Conservation (phyloP, 2,113 vertebrate genomes). For the Strix uralensis region DNA sequence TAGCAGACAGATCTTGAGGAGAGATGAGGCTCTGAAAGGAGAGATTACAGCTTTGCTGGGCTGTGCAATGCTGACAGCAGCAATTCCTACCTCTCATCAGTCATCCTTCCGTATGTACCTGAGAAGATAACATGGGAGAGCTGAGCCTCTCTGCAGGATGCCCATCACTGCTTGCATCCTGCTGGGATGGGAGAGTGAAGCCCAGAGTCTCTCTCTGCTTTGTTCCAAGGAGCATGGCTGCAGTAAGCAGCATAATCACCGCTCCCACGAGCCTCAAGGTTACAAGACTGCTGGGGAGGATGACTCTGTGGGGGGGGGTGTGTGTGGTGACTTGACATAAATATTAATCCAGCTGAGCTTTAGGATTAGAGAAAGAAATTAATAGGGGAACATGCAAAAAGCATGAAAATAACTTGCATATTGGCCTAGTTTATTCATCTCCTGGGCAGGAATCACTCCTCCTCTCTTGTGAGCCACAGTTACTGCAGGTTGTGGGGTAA, state of each 20-base stretch:
- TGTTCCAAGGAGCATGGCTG: not conserved
- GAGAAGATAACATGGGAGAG: not conserved
- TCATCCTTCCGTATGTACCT: not conserved
- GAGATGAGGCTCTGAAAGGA: not conserved
- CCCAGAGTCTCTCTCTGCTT: not conserved
- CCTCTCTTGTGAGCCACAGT: not conserved
- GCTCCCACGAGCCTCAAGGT: slow-evolving; percentile 22
- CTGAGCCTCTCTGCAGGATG: not conserved
- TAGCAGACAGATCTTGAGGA: not conserved
- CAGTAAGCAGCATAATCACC: not conserved
- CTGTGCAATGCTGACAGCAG: not conserved
- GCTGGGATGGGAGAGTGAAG: not conserved
- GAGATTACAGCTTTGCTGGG: not conserved
- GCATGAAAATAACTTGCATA: not conserved
- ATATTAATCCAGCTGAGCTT: slow-evolving; percentile 9
- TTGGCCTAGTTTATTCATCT: not conserved
- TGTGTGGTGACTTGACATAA: slow-evolving; percentile 7
- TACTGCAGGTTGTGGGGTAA: not conserved
- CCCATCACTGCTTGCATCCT: not conserved
- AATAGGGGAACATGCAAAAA: not conserved
- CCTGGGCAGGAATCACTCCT: not conserved
- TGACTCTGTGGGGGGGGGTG: too few species aligned
- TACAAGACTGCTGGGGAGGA: not conserved
- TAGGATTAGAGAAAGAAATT: not conserved
- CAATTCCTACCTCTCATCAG: not conserved